Evolutionary conservation across 2,797 vertebrate genomes (phyloP).

Genomic region (Graptemys geographica): DNA sequence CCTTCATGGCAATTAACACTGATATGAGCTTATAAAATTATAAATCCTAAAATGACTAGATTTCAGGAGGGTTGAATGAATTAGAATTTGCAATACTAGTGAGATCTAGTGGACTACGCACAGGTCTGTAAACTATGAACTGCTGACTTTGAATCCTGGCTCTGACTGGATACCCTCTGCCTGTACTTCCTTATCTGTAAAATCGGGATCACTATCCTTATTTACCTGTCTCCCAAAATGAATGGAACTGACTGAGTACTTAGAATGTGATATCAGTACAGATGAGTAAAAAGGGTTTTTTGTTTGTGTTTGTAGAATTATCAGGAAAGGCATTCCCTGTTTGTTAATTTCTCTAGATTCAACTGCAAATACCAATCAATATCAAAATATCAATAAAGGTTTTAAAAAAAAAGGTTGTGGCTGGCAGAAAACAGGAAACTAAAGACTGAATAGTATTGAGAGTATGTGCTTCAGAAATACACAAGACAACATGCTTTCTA

Average conservation of each 20-base stretch:
- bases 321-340: neutral
- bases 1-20: conserved; percentile 15
- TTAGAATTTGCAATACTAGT: neutral
- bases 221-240: neutral
- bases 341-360: conserved; percentile 7
- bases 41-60: conserved; percentile 12
- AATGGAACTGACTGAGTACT: neutral
- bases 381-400: conserved; percentile 33
- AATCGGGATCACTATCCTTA: neutral
- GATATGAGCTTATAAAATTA: conserved; percentile 22
- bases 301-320: neutral
- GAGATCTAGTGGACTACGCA: neutral
- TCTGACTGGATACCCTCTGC: neutral
- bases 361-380: conserved; percentile 21
- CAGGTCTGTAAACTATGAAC: neutral
- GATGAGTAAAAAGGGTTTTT: neutral
- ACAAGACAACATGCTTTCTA: neutral
- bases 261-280: neutral
- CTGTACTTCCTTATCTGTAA: neutral
- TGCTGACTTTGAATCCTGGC: neutral
- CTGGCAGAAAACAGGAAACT: neutral
- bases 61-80: conserved; percentile 46
- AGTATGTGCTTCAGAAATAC: neutral
- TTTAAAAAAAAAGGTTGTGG: conserved; percentile 4
- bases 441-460: conserved; percentile 31